phyloP scores from a whole-genome alignment of 2,797 vertebrate species.

The Petrocephalus schoutedeni region DNA sequence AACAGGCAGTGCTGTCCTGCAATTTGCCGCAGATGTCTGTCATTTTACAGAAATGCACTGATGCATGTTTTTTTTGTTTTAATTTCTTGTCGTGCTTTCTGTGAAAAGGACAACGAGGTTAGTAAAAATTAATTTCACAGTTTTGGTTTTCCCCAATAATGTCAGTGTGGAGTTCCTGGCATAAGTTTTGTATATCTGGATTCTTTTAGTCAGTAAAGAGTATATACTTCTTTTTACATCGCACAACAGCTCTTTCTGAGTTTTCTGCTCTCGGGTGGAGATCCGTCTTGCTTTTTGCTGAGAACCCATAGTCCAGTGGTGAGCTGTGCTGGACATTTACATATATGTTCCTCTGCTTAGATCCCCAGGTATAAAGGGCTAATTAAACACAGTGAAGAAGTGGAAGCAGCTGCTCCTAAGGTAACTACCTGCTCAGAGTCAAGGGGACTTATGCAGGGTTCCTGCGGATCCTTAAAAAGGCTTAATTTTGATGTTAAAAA shows the following conservation, averaged over 20 bases:
- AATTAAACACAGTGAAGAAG: conserved; percentile 58
- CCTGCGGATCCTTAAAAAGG: too few species aligned
- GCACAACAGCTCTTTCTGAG: background rate
- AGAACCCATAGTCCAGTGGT: background rate
- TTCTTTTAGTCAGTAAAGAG: background rate
- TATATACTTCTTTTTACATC: background rate
- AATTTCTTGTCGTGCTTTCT: conserved; percentile 23
- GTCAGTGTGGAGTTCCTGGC: background rate
- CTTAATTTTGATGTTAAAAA: too few species aligned
- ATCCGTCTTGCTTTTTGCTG: background rate
- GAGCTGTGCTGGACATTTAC: conserved; percentile 31
- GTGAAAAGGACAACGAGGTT: conserved; percentile 36
- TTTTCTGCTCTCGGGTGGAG: background rate
- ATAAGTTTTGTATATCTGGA: background rate
- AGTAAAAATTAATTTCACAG: conserved; percentile 12
- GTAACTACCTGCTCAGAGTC: conserved; percentile 39
- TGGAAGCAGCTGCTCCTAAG: conserved; percentile 47
- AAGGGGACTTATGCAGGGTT: background rate
- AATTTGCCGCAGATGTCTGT: background rate
- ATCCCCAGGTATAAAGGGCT: conserved; percentile 72
- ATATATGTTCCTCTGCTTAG: conserved; percentile 63
- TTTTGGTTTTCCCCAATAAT: background rate
- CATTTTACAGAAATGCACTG: background rate
- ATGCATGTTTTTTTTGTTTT: background rate
- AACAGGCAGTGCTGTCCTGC: background rate